Evolutionary conservation across 2,113 vertebrate species (phyloP), one percentile per base, ranked within the genome.

Genomic region (Xiphias gladius): DNA sequence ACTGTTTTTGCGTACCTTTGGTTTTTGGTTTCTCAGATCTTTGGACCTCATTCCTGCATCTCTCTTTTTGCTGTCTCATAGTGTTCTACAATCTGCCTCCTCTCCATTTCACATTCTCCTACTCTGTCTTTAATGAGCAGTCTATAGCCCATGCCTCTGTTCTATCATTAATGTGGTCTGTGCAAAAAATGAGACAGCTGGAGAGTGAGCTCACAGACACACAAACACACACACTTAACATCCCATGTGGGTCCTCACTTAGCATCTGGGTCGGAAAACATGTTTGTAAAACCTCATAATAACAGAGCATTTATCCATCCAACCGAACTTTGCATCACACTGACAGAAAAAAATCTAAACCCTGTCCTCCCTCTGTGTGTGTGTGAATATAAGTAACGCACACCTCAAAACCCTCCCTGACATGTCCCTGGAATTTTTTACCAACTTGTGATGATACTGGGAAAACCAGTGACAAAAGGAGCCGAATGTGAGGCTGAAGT

Each of bases 151-250:
- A 54, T 28, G 63, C 80, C 66, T 85, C 79, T 86, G 70, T 87
- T 89, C 76, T 78, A 86, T 86, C 73, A 75, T 90, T 81, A 76
- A 74, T 83, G 78, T 76, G 85, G 79, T 72, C 74, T 84, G 84
- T 80, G 80, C 75, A 80, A 39, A 80, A 39, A 79, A 64, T 37
- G 52, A 86, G 57, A 84, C 82, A 75, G 83, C 86, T 86, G 79
- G 68, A 85, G 77, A 84, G 85, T 65, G 2, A 82, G 79, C 26
- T 65, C 76, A 58, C 24, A 75, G 52, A 65, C 69, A 73, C 58
- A 76, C 55, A 58, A 7, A 65, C 48, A 69, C 67, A 78, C 37
- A 79, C 48, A 72, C 66, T 52, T 20, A 4, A 48, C 52, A 73
- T 84, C 76, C 64, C 77, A 78, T 71, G 71, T 70, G 62, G n/a